These are phyloP conservation scores for Erpornis zantholeuca DNA, from an alignment of 2,113 vertebrate species.

Conservation along the genomic window DNA sequence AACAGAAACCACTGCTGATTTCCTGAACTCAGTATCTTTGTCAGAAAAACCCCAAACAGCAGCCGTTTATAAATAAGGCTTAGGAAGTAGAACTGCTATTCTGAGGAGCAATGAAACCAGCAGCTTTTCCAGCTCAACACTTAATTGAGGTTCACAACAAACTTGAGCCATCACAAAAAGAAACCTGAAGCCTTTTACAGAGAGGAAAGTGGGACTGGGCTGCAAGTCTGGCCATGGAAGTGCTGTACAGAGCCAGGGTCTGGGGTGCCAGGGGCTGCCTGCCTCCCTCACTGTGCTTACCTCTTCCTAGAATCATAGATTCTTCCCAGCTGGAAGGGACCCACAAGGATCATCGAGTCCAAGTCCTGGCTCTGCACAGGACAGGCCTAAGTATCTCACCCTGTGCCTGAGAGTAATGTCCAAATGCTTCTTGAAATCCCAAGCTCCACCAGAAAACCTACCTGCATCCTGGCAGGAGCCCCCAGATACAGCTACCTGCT, in stretches of 20 bases:
- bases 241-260: background rate
- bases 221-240: background rate
- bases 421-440: background rate
- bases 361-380: background rate
- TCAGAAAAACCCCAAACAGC: constrained; percentile 22
- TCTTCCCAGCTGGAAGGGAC: background rate
- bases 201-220: background rate
- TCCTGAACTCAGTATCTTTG: constrained; percentile 46
- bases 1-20: constrained; percentile 54
- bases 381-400: background rate
- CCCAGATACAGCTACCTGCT: background rate
- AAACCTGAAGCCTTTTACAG: background rate
- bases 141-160: background rate
- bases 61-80: constrained; percentile 46
- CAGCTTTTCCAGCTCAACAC: background rate
- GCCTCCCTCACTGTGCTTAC: background rate
- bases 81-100: constrained; percentile 16
- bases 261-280: background rate
- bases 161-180: background rate
- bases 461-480: background rate
- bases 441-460: background rate
- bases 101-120: background rate
- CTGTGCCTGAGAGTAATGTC: background rate
- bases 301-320: background rate
- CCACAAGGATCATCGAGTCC: background rate